Conservation (phyloP, 2,888 invertebrate genomes). For the Scaptomyza cyrtandrae region DNA sequence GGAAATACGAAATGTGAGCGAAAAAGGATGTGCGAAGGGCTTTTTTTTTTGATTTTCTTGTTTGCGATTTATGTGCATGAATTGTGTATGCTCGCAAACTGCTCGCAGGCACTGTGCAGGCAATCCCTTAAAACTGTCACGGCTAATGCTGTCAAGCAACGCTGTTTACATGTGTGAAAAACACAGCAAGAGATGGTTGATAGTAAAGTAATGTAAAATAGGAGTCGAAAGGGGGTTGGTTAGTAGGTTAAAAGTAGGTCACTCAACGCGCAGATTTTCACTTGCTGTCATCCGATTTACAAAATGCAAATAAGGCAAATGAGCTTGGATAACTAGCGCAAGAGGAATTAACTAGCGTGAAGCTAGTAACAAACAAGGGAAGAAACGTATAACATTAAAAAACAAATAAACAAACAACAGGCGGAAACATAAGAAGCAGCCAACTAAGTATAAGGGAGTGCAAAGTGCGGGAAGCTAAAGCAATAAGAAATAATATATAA, state of each 20-base stretch:
- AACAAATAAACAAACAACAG: conserved; percentile 20
- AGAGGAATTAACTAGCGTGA: conserved; percentile 45
- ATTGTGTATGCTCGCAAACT: conserved; percentile 50
- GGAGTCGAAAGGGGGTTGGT: background rate
- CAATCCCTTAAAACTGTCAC: conserved; percentile 61
- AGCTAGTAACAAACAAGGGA: conserved; percentile 3
- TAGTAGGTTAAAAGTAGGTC: conserved; percentile 62
- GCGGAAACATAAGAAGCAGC: conserved; percentile 41
- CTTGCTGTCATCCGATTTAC: conserved; percentile 65
- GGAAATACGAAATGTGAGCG: conserved; percentile 47
- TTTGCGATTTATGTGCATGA: conserved; percentile 65
- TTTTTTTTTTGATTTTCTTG: conserved; percentile 10
- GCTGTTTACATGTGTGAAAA: conserved; percentile 41
- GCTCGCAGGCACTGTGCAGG: conserved; percentile 61
- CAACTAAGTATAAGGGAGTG: conserved; percentile 30
- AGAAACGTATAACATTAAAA: conserved; percentile 19
- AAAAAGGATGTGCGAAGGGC: conserved; percentile 33
- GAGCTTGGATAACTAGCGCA: conserved; percentile 68
- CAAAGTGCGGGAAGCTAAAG: conserved; percentile 3
- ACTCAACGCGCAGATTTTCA: conserved; percentile 67
- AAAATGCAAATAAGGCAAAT: conserved; percentile 79
- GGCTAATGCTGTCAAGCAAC: conserved; percentile 56
- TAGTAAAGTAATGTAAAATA: too few relatives aligned
- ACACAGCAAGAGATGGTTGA: background rate
- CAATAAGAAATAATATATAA: background rate